Evolutionary conservation across 2,113 vertebrate genomes (phyloP).

Genomic region (Myotis yumanensis): DNA sequence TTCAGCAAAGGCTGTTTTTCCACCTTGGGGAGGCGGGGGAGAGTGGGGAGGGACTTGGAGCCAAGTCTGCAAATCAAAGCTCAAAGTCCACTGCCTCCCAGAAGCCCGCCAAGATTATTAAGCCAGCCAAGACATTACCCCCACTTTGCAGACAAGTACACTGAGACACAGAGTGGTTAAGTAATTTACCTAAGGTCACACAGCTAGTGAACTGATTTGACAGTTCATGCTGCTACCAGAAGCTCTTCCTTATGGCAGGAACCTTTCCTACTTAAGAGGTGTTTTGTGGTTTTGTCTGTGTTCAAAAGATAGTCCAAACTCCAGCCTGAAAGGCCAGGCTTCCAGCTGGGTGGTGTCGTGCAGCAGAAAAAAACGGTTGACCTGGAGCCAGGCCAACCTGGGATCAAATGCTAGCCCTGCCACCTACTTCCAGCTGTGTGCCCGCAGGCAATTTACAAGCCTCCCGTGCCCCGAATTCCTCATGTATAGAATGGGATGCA

Average conservation of each 20-base stretch:
- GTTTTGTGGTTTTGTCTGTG: neutral
- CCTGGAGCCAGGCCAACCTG: neutral
- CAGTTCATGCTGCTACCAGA: neutral
- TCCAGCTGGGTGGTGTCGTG: neutral
- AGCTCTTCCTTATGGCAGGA: neutral
- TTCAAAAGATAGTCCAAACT: neutral
- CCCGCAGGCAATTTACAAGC: neutral
- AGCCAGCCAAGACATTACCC: neutral
- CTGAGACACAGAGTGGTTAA: neutral
- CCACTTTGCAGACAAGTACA: neutral
- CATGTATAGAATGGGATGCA: neutral
- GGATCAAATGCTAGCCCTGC: neutral
- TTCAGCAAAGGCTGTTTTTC: neutral
- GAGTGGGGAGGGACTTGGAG: neutral
- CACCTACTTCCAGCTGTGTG: neutral
- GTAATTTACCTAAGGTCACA: neutral
- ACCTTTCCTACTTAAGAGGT: neutral
- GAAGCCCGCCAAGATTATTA: neutral
- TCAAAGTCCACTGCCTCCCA: neutral
- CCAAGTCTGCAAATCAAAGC: neutral
- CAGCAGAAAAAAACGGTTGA: neutral
- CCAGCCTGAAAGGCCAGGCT: neutral
- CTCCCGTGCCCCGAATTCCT: neutral
- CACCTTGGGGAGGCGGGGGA: neutral
- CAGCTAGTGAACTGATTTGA: neutral